Base-by-base conservation (phyloP, 2,888 invertebrate genomes). In the Tortricodes alternella region DNA sequence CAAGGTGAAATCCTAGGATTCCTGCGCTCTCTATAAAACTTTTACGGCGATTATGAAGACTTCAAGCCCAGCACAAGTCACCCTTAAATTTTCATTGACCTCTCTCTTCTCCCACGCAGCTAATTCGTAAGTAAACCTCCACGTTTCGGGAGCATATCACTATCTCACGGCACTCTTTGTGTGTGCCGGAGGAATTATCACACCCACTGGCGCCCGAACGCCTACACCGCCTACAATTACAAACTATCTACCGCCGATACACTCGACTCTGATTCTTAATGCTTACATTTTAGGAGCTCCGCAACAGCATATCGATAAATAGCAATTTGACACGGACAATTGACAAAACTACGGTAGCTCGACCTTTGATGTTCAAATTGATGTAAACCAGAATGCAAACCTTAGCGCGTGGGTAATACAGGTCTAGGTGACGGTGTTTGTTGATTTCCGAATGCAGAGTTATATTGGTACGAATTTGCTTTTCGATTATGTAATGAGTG, bases 111-210 rank as follows among this genome's bases (percentile, higher is more conserved):
- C 88, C 87, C 89, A 88, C 87, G 86, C 80, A 68, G 68, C 75
- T 81, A 82, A 81, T 82, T 80, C 77, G 68, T 82, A 79, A 78
- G 82, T 75, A 85, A 84, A 86, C 84, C 68, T 68, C 66, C 72
- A 66, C 62, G 70, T 84, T 86, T 84, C 83, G 88, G 87, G 83
- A 85, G 85, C 81, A 70, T 76, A 79, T 78, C 80, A 76, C 77
- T 83, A 79, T 85, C 88, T 83, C 88, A 89, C 89, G 88, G 84
- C 80, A 84, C 81, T 76, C 80, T 83, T 78, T 78, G 74, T 87
- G 85, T 89, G 76, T 89, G 80, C 83, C 68, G 75, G 78, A 78
- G 76, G 85, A 85, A 89, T 90, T 90, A 90, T 86, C 89, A 86
- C 89, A 79, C 88, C 89, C 85, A 89, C 85, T 68, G 76, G 81